These are phyloP conservation scores for Cerceris ruficornis DNA, from an alignment of 2,888 invertebrate species.

Conservation along the genomic window DNA sequence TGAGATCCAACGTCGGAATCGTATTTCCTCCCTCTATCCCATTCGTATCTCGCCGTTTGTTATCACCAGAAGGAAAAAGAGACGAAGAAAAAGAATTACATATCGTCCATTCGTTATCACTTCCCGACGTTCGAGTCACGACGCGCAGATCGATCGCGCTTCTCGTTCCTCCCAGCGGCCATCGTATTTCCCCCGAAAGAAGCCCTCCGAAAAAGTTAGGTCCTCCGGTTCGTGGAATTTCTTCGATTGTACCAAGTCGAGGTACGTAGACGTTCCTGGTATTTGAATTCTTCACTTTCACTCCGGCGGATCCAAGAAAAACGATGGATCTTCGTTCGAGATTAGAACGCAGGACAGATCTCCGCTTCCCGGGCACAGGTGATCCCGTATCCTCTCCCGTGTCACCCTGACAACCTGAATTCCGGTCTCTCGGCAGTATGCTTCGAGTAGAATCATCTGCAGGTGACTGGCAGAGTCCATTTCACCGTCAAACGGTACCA, in stretches of 20 bases:
- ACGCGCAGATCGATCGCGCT: neutral
- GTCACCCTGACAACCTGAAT: constrained; percentile 89
- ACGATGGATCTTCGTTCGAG: constrained; percentile 61
- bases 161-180: neutral
- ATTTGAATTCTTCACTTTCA: constrained; percentile 53
- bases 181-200: neutral
- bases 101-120: constrained; percentile 10
- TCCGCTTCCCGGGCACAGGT: constrained; percentile 68
- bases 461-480: constrained; percentile 90
- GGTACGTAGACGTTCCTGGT: constrained; percentile 23
- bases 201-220: neutral
- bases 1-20: too few relatives aligned
- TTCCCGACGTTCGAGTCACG: neutral
- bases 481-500: constrained; percentile 85
- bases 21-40: too few relatives aligned
- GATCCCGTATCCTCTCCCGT: constrained; percentile 62
- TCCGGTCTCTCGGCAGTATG: constrained; percentile 90
- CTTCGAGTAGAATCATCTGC: constrained; percentile 89
- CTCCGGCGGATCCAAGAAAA: constrained; percentile 69
- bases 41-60: too few relatives aligned
- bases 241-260: constrained; percentile 41
- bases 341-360: constrained; percentile 73
- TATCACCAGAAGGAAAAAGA: too few relatives aligned
- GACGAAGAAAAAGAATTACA: neutral
- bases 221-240: neutral